A percentile compares a stretch with the other conserved stretches of the same genome.
These are phyloP conservation scores for Notothenia coriiceps DNA, from an alignment of 2,113 vertebrate species.

Conservation along the genomic window DNA sequence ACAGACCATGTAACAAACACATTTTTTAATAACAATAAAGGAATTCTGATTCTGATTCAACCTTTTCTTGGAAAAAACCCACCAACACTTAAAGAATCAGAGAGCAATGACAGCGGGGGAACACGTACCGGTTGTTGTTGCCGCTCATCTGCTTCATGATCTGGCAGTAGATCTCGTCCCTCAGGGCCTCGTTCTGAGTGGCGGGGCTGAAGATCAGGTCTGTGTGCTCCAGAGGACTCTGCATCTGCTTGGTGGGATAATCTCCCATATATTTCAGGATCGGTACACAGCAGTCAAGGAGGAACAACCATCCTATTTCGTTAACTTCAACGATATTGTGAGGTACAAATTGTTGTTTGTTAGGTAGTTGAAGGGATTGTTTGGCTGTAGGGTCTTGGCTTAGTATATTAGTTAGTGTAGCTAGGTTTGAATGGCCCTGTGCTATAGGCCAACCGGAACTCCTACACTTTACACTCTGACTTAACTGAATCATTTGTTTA, in stretches of 20 bases:
- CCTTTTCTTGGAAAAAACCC: not conserved
- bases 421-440: not conserved
- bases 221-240: slow-evolving; percentile 87
- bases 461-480: too few species aligned
- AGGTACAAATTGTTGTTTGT: not conserved
- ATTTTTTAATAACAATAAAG: too few species aligned
- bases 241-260: slow-evolving; percentile 91
- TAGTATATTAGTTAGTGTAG: not conserved
- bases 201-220: slow-evolving; percentile 92
- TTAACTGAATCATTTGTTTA: too few species aligned
- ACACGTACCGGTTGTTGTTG: slow-evolving; percentile 89
- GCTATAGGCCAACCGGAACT: too few species aligned
- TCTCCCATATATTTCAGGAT: slow-evolving; percentile 98
- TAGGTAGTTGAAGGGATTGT: not conserved
- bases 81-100: not conserved
- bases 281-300: slow-evolving; percentile 82
- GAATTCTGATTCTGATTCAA: too few species aligned
- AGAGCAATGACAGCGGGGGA: not conserved
- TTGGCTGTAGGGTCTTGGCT: not conserved
- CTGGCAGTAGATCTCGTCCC: slow-evolving; percentile 97
- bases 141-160: slow-evolving; percentile 96
- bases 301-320: not conserved
- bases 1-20: too few species aligned
- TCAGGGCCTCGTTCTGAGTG: slow-evolving; percentile 84
- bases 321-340: not conserved